A percentile compares a stretch with the other conserved stretches of the same genome.
Evolutionary conservation across 2,797 vertebrate genomes (phyloP).

Genomic region (Enteromius treurensis): DNA sequence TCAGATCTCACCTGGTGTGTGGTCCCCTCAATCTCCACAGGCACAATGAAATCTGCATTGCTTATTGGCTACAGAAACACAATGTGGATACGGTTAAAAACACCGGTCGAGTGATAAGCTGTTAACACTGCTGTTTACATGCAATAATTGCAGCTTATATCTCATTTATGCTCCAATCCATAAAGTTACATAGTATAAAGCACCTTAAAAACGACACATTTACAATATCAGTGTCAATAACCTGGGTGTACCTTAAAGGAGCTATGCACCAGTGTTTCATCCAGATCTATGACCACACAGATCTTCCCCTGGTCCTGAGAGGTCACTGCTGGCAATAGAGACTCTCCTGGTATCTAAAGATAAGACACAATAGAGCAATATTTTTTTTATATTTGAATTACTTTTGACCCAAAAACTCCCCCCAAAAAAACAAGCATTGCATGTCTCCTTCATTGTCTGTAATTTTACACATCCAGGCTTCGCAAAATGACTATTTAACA

Average conservation of each 20-base stretch:
- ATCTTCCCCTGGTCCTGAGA: conserved; percentile 85
- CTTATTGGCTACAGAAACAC: conserved; percentile 82
- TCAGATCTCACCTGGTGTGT: conserved; percentile 84
- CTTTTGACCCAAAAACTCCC: neutral
- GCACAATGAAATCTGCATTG: conserved; percentile 90
- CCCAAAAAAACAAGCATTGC: neutral
- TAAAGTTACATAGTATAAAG: neutral
- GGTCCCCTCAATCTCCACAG: conserved; percentile 91
- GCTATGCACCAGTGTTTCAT: conserved; percentile 88
- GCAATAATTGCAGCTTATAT: neutral
- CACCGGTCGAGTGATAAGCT: conserved; percentile 3
- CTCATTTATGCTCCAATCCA: neutral
- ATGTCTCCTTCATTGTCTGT: neutral
- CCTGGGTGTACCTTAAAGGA: conserved; percentile 84
- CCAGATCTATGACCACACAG: conserved; percentile 89
- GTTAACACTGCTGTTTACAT: neutral
- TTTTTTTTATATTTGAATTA: neutral
- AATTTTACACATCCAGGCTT: neutral
- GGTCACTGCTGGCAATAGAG: conserved; percentile 84
- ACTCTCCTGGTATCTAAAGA: conserved; percentile 69
- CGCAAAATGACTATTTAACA: neutral
- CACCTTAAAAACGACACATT: neutral
- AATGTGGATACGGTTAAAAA: conserved; percentile 48
- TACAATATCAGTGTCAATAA: neutral
- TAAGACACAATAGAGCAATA: neutral